Percentiles rank a stretch among this genome's conserved stretches.
Evolutionary conservation across 2,888 invertebrate genomes (phyloP).

Genomic region (Brachypalpus laphriformis): DNA sequence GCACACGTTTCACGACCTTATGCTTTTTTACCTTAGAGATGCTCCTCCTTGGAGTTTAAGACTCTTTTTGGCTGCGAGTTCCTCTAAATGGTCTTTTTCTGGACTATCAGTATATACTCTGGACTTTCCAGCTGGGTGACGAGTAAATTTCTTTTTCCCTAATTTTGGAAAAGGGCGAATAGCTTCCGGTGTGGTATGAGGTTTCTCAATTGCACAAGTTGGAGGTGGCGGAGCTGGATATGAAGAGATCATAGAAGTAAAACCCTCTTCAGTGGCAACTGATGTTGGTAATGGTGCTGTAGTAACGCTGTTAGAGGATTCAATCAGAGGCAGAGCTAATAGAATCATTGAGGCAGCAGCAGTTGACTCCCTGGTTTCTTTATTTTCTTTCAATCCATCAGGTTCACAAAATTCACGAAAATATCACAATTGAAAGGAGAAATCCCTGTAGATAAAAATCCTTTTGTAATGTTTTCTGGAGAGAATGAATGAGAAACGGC

Average conservation of each 20-base stretch:
- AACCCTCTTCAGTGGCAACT: neutral
- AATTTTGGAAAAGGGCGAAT: too few relatives aligned
- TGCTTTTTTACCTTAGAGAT: neutral
- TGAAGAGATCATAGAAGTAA: neutral
- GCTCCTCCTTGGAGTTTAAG: conserved; percentile 9
- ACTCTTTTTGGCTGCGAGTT: conserved; percentile 21
- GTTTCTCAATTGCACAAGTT: neutral
- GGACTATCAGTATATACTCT: neutral
- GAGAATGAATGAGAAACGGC: too few relatives aligned
- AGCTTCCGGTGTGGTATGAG: neutral
- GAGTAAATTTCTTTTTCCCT: neutral
- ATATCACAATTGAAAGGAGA: too few relatives aligned
- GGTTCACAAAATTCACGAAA: too few relatives aligned
- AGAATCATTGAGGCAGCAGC: too few relatives aligned
- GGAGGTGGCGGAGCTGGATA: neutral
- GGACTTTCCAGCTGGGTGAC: neutral
- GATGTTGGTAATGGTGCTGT: neutral
- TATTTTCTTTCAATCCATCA: too few relatives aligned
- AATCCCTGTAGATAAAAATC: too few relatives aligned
- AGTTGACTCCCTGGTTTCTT: too few relatives aligned
- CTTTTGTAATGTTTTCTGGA: too few relatives aligned
- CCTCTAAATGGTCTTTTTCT: conserved; percentile 16
- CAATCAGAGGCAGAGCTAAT: neutral
- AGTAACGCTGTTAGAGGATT: neutral
- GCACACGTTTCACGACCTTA: neutral